Conservation (phyloP, 1,140 invertebrate genomes). For the Coptotermes formosanus region DNA sequence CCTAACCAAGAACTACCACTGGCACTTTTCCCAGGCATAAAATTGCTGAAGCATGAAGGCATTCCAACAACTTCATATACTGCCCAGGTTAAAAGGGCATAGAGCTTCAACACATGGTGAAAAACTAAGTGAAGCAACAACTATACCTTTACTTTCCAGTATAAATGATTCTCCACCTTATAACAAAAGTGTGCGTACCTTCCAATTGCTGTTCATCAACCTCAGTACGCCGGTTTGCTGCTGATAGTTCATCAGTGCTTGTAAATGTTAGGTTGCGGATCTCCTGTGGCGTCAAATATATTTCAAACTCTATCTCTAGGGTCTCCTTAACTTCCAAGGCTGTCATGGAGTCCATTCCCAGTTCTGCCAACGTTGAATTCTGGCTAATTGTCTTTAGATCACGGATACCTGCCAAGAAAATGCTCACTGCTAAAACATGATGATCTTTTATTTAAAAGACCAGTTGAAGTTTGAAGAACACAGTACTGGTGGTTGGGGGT, state of each 20-base stretch:
- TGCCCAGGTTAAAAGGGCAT: too few relatives aligned
- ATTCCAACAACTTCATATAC: too few relatives aligned
- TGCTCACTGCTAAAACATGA: background rate
- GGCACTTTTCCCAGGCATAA: too few relatives aligned
- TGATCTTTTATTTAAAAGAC: too few relatives aligned
- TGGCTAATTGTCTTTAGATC: constrained; percentile 44
- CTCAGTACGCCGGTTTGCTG: background rate
- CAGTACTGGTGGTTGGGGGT: too few relatives aligned
- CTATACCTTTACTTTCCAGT: background rate
- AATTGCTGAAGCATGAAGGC: too few relatives aligned
- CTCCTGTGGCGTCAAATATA: constrained; percentile 59
- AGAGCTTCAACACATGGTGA: background rate
- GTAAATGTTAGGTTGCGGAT: constrained; percentile 55
- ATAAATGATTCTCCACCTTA: background rate
- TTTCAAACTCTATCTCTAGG: constrained; percentile 62
- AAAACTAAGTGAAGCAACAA: background rate
- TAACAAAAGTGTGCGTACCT: background rate
- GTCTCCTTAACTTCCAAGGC: constrained; percentile 77
- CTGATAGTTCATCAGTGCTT: constrained; percentile 44
- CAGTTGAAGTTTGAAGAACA: too few relatives aligned
- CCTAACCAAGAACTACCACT: too few relatives aligned
- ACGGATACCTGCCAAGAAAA: background rate
- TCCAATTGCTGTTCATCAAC: too few relatives aligned
- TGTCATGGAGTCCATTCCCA: constrained; percentile 88
- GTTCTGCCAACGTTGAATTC: constrained; percentile 57